A percentile compares a stretch with the other conserved stretches of the same genome.
Conservation (phyloP, 2,888 invertebrate species). For the Cancer borealis region DNA sequence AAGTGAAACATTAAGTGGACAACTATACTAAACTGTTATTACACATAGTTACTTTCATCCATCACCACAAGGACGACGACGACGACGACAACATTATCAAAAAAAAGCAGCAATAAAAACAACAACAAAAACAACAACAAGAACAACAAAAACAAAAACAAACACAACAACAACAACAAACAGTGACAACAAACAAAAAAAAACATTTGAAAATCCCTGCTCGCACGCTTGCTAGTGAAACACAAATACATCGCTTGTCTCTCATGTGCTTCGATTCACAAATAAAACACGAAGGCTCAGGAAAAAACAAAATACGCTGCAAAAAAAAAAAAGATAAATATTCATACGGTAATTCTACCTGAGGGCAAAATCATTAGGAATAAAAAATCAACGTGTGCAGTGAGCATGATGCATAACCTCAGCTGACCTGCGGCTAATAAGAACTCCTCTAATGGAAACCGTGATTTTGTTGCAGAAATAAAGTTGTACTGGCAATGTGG, state of each 20-base stretch:
- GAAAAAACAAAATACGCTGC: not conserved
- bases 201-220: not conserved
- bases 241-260: not conserved
- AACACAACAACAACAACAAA: no score
- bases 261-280: not conserved
- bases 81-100: not conserved
- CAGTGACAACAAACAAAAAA: no score
- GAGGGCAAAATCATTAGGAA: not conserved
- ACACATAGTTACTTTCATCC: not conserved
- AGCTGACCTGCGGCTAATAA: not conserved
- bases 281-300: not conserved
- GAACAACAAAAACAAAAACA: no score
- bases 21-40: not conserved
- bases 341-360: not conserved
- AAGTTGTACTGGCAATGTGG: not conserved
- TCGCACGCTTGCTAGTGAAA: not conserved
- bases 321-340: not conserved
- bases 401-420: not conserved
- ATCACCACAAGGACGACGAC: not conserved
- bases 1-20: not conserved
- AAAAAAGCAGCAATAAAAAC: not conserved
- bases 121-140: no score
- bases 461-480: constrained; percentile 32
- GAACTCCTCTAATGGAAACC: not conserved
- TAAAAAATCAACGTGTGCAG: not conserved